Evolutionary conservation across 2,113 vertebrate genomes (phyloP).

Genomic region (Charina bottae): DNA sequence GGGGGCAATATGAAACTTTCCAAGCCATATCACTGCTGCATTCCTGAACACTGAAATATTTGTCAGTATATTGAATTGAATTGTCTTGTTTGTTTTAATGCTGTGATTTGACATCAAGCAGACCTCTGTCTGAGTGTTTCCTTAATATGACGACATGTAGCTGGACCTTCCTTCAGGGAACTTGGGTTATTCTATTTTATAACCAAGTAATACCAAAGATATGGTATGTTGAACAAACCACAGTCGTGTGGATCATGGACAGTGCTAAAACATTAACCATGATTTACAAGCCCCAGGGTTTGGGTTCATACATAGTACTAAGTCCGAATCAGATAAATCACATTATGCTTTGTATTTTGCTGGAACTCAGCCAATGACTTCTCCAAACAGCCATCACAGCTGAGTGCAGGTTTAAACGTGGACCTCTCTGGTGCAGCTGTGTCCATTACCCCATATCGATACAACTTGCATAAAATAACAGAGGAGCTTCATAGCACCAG

Average conservation of each 20-base stretch:
- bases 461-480: background rate
- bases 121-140: background rate
- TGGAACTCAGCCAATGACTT: background rate
- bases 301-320: background rate
- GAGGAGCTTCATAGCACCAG: background rate
- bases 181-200: background rate
- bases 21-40: background rate
- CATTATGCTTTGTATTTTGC: background rate
- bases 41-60: background rate
- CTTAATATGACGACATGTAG: background rate
- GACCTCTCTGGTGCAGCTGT: background rate
- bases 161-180: background rate
- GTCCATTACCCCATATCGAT: background rate
- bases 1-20: background rate
- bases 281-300: background rate
- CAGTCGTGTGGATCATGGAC: background rate
- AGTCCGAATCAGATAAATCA: background rate
- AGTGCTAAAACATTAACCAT: background rate
- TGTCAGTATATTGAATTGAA: background rate
- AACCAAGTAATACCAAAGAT: background rate
- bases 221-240: background rate
- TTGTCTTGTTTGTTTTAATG: background rate
- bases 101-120: background rate
- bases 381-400: background rate
- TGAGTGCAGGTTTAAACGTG: background rate